A percentile compares a stretch with the other conserved stretches of the same genome.
Evolutionary conservation across 1,140 invertebrate species (phyloP).

Genomic region (Chionoecetes opilio): DNA sequence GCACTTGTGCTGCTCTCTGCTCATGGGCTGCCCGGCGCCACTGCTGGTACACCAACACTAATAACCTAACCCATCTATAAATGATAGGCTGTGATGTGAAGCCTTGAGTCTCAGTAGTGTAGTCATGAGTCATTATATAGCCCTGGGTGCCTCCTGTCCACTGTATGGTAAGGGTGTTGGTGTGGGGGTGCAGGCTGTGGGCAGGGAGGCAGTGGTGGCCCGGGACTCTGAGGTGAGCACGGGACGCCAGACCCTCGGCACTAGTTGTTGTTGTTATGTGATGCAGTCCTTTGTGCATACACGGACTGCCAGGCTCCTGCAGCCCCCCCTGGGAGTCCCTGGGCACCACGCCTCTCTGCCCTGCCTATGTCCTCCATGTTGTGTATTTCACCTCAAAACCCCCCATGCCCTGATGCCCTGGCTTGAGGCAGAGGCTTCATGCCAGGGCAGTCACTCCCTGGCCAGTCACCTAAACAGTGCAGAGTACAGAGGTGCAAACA

Average conservation of each 20-base stretch:
- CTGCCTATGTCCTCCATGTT: background rate
- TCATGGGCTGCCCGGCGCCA: too few species aligned
- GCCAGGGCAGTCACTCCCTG: background rate
- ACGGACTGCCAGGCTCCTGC: background rate
- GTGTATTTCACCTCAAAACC: background rate
- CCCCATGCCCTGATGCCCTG: background rate
- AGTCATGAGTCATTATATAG: too few species aligned
- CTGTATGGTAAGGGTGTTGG: background rate
- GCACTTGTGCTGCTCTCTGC: too few species aligned
- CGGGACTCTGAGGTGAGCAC: background rate
- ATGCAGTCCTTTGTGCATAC: background rate
- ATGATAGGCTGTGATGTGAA: too few species aligned
- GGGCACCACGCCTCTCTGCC: background rate
- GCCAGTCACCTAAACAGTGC: background rate
- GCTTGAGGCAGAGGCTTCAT: background rate
- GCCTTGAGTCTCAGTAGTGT: too few species aligned
- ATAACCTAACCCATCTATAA: too few species aligned
- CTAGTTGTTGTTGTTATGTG: background rate
- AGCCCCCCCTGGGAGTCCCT: background rate
- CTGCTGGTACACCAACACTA: too few species aligned
- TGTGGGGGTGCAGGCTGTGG: background rate
- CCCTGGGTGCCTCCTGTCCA: too few species aligned
- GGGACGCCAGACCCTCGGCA: background rate
- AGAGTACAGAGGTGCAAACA: background rate
- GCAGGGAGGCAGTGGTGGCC: background rate